A percentile compares a stretch with the other conserved stretches of the same genome.
Conservation (phyloP, 2,797 vertebrate species). For the Melanotaenia pygmaea region DNA sequence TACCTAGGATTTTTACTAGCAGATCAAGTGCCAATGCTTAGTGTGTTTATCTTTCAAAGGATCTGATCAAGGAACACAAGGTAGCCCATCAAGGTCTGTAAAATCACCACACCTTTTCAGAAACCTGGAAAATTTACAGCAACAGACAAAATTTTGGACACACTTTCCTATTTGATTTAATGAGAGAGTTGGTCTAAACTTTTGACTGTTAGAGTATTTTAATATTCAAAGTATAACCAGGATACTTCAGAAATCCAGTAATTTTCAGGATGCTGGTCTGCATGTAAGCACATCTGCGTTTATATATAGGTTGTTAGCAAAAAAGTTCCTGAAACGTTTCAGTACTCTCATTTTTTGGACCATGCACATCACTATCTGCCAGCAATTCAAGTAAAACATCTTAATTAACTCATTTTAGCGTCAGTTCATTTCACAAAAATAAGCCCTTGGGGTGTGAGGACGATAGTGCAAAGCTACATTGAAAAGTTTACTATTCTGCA, state of each 20-base stretch:
- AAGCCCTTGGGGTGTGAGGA: slow-evolving; percentile 12
- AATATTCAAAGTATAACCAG: not conserved
- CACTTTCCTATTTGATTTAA: no score
- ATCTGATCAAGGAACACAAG: not conserved
- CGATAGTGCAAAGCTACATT: slow-evolving; percentile 21
- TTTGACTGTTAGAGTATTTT: not conserved
- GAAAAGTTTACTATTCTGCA: slow-evolving; percentile 41
- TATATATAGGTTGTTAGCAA: not conserved
- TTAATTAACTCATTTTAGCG: slow-evolving; percentile 9
- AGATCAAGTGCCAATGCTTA: not conserved
- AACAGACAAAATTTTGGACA: not conserved
- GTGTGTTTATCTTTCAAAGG: not conserved
- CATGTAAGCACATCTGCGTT: not conserved
- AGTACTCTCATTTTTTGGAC: not conserved
- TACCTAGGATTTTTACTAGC: not conserved
- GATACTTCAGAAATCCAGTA: not conserved
- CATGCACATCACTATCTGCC: not conserved
- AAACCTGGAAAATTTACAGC: not conserved
- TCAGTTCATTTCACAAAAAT: slow-evolving; percentile 9
- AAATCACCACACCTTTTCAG: not conserved
- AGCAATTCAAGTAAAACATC: no score
- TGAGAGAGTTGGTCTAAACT: no score
- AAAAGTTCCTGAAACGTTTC: no score
- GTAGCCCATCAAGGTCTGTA: not conserved
- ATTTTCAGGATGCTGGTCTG: not conserved